phyloP scores from a whole-genome alignment of 1,140 invertebrate species.

The Aricia agestis region DNA sequence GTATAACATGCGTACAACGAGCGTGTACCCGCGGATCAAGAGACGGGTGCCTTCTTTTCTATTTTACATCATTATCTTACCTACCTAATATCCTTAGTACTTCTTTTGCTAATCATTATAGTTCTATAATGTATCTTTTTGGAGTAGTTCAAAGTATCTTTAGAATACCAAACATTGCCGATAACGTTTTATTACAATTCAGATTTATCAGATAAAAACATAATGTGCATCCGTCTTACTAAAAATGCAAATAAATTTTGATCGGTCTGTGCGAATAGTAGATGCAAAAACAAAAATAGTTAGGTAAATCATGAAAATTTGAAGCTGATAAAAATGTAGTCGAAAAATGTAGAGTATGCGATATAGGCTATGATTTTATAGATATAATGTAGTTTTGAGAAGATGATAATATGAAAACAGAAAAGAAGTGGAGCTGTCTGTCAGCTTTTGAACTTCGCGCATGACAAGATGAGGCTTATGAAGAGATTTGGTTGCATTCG shows the following conservation, averaged over 20 bases:
- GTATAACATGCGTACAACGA: conserved; percentile 12
- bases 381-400: background rate
- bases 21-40: conserved; percentile 44
- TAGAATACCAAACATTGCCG: no score
- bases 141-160: no score
- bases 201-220: no score
- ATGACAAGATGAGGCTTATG: background rate
- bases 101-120: no score
- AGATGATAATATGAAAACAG: conserved; percentile 4
- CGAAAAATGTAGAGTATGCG: no score
- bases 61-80: conserved; percentile 26
- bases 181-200: no score
- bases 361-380: background rate
- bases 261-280: no score
- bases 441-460: conserved; percentile 7
- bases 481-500: background rate
- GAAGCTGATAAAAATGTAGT: background rate
- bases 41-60: conserved; percentile 49
- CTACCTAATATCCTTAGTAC: no score
- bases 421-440: conserved; percentile 9
- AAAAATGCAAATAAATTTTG: no score
- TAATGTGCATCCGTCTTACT: no score
- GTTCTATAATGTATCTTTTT: no score
- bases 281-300: background rate
- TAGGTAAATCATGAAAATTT: background rate